Base-by-base conservation (phyloP, 2,888 invertebrate genomes). In the Cataglyphis albicans region DNA sequence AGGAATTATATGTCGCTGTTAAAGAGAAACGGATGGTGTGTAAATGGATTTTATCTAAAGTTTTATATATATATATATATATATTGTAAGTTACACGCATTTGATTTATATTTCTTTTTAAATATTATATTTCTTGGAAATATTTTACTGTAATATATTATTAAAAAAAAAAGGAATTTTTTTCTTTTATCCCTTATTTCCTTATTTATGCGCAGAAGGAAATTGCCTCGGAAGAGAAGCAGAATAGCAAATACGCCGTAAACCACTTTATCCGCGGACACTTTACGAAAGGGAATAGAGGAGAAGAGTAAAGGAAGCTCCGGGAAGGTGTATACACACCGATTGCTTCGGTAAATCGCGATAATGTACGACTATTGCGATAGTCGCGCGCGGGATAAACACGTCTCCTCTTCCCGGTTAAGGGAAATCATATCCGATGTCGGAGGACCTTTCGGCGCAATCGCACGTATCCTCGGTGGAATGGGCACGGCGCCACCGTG, bases 401-500 rank as follows among this genome's bases (percentile, higher is more conserved):
- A 78, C 57, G 18, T 80, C 72, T 72, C 70, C 72, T 72, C 78
- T 21, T 32, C 32, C 15, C 55, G 61, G 48, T 48, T 63, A 82
- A 73, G 65, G 52, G 80, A 72, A 41, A 72, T 75, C 75, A 59
- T 70, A 61, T 80, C 78, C 59, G 59, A 61, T 48, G 72, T 32
- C 78, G 78, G 25, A 52, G 67, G 68, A 70, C 78, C 78, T 83
- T 70, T 81, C 82, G 82, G 85, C 87, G 87, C 85, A 88, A 88
- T 88, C 87, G 87, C 88, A 81, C 84, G 68, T 85, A 81, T 74
- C 48, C 64, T 59, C 61, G 68, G 29, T 61, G 35, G 73, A 65
- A 83, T 83, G 70, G 85, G 72, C 74, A 84, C 84, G 88, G 89
- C 89, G 90, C 89, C 88, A 84, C 86, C 82, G 81, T 81, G 78